These are phyloP conservation scores for Ptyas mucosa DNA, from an alignment of 2,113 vertebrate genomes.

Conservation along the genomic window DNA sequence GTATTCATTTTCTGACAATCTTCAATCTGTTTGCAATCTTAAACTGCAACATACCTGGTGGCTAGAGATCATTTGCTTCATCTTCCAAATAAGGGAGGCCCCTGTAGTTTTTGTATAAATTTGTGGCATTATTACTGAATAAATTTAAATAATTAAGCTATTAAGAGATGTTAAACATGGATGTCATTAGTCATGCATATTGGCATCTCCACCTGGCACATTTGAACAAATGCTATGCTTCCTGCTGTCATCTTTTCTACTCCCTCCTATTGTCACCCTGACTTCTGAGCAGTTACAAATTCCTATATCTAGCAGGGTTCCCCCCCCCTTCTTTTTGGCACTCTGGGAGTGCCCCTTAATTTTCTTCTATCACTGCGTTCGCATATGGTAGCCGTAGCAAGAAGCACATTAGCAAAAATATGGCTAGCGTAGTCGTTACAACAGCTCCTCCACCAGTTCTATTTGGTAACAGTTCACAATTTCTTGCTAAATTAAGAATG, in stretches of 20 bases:
- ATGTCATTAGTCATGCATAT: neutral
- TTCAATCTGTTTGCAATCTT: slow-evolving; percentile 36
- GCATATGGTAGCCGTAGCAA: neutral
- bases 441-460: neutral
- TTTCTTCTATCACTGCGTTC: neutral
- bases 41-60: slow-evolving; percentile 5
- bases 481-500: neutral
- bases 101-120: neutral
- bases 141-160: neutral
- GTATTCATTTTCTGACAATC: slow-evolving; percentile 57
- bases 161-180: neutral
- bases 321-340: neutral
- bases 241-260: neutral
- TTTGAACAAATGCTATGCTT: neutral
- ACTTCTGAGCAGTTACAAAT: neutral
- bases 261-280: neutral
- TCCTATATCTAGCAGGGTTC: neutral
- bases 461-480: neutral
- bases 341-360: neutral
- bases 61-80: neutral
- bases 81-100: neutral
- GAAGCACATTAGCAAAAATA: neutral
- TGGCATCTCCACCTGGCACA: neutral
- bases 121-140: neutral
- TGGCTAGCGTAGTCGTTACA: neutral